A percentile compares a stretch with the other conserved stretches of the same genome.
Conservation (phyloP, 2,888 invertebrate genomes). For the Leptarthrus brevirostris region DNA sequence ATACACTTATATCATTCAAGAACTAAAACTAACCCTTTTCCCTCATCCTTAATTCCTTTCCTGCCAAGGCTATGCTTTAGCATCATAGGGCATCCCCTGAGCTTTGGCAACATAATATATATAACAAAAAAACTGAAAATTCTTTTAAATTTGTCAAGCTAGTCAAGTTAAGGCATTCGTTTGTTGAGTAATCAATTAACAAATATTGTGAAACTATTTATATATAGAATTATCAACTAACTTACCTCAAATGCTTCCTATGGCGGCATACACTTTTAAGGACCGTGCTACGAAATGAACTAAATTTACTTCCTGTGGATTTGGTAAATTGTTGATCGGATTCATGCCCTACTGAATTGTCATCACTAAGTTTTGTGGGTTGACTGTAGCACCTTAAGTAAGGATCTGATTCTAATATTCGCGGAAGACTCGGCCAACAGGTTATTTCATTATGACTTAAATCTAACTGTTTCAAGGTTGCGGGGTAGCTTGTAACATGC, state of each 20-base stretch:
- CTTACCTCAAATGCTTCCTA: slow-evolving; percentile 82
- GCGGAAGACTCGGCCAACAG: slow-evolving; percentile 89
- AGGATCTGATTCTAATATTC: slow-evolving; percentile 73
- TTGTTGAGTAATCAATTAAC: no score
- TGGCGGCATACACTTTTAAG: slow-evolving; percentile 86
- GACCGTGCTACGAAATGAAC: slow-evolving; percentile 77
- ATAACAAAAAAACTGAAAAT: no score
- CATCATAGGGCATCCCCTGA: no score
- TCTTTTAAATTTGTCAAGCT: no score
- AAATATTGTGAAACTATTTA: no score
- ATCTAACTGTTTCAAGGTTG: slow-evolving; percentile 89
- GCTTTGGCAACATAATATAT: no score
- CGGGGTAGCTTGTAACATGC: slow-evolving; percentile 90
- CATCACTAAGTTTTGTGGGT: slow-evolving; percentile 56
- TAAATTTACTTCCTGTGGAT: slow-evolving; percentile 57
- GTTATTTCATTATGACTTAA: slow-evolving; percentile 91
- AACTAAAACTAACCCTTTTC: no score
- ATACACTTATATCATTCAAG: no score
- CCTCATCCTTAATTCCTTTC: no score
- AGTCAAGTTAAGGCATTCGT: no score
- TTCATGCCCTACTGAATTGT: slow-evolving; percentile 51
- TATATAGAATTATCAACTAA: no score
- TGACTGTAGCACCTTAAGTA: slow-evolving; percentile 80
- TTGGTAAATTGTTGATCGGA: slow-evolving; percentile 59
- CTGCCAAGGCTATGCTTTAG: no score